Evolutionary conservation across 1,140 invertebrate species (phyloP).

Genomic region (Pseudomyrmex cubaensis): DNA sequence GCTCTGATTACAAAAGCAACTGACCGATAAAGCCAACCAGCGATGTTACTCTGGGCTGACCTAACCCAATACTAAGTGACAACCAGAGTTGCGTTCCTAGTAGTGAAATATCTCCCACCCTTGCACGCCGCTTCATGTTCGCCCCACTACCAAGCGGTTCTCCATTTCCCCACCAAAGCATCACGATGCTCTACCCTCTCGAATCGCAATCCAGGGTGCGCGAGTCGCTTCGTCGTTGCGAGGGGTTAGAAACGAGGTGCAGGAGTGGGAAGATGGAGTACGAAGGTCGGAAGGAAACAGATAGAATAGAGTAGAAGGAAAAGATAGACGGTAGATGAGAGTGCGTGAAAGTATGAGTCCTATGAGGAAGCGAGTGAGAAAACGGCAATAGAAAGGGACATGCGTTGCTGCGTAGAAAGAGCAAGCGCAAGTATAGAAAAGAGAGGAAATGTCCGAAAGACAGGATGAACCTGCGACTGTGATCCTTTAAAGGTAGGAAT

Average conservation of each 20-base stretch:
- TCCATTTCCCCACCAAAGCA: constrained; percentile 58
- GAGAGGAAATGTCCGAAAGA: constrained; percentile 37
- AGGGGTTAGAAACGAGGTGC: constrained; percentile 1
- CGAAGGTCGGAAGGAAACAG: constrained; percentile 30
- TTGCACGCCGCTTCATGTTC: neutral
- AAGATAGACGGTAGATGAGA: neutral
- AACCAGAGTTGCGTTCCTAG: constrained; percentile 67
- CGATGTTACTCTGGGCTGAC: constrained; percentile 81
- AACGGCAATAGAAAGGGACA: constrained; percentile 14
- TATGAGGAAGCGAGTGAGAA: neutral
- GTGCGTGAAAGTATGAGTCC: neutral
- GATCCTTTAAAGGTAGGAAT: constrained; percentile 70
- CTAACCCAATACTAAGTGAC: constrained; percentile 84
- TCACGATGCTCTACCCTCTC: constrained; percentile 57
- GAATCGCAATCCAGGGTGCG: constrained; percentile 72
- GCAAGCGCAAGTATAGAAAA: constrained; percentile 4
- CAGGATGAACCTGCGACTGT: constrained; percentile 71
- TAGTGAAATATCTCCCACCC: constrained; percentile 79
- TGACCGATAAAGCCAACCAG: constrained; percentile 45
- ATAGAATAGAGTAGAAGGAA: neutral
- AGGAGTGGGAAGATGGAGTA: constrained; percentile 48
- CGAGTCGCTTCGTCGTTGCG: constrained; percentile 51
- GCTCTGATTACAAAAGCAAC: constrained; percentile 52
- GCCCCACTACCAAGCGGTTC: constrained; percentile 52
- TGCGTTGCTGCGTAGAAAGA: constrained; percentile 53